Base-by-base conservation (phyloP, 2,797 vertebrate genomes). In the Trachops cirrhosus region DNA sequence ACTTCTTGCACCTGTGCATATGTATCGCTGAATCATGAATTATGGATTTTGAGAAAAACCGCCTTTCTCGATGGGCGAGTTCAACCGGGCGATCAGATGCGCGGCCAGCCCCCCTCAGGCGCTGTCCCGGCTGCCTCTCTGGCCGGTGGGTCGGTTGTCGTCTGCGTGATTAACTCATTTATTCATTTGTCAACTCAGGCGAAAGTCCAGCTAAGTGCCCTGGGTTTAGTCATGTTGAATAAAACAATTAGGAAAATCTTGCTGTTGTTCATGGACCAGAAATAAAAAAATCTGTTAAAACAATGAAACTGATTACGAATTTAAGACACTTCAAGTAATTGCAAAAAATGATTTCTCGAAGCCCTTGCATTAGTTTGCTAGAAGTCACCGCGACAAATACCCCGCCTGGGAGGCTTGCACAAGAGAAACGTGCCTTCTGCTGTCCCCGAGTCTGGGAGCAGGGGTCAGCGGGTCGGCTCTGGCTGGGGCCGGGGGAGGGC, bases 101-200 rank as follows among this genome's bases (percentile, higher is more conserved):
- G 10, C 2, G n/a, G 64, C 14, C 19, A 6, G 21, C 50, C 4
- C 18, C 18, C 19, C 39, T 68, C 39, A 32, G 6, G 37, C 0
- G 19, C n/a, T 1, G 39, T n/a, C 29, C 71, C 16, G 11, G 64
- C 14, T 3, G 26, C 41, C 24, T 18, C 22, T 7, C 39, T 0
- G 6, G 68, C 6, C 1, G 9, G 12, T 4, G 11, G 5, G 15
- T 5, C 22, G 22, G 44, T 6, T 1, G 16, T 10, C 15, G 24
- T 29, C 79, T 11, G 8, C 8, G 19, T 0, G 12, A 12, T 29
- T 50, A n/a, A 52, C 9, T 59, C 32, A 26, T n/a, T 82, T 29
- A 24, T 48, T 22, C 34, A 16, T n/a, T 21, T 32, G 9, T 39
- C 9, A 39, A 9, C 68, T 48, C 16, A 9, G 0, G 2, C 37